Base-by-base conservation (phyloP, 2,113 vertebrate genomes). In the Neodontobutis hainanensis region DNA sequence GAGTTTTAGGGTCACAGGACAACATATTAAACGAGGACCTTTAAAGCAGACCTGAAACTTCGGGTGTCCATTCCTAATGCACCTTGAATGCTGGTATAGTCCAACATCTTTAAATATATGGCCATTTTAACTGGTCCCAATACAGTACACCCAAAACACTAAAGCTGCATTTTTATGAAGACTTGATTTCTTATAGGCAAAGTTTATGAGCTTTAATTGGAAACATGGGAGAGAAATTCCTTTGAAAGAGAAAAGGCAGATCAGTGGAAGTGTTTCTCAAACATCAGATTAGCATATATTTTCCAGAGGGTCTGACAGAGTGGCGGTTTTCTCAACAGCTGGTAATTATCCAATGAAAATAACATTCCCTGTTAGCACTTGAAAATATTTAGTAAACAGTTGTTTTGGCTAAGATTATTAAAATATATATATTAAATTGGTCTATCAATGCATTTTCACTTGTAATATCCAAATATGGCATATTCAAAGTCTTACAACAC, bases 161-260 rank as follows among this genome's bases (percentile, higher is more conserved):
- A 4, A 0, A 3, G 59, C 6, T 5, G 16, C 14, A 59, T 68
- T 57, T 67, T 19, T 16, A 36, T 61, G 34, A 57, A 59, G 50
- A 34, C 32, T 58, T 11, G 58, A 65, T n/a, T 59, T 61, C 77
- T 65, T 43, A 70, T 47, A 74, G 70, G 14, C 36, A 35, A 68
- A 32, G 14, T 42, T 27, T 65, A 40, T 43, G 56, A 67, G 48
- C 61, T 80, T 86, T 86, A 85, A 89, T 80, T 85, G 79, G 72
- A 77, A 85, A 50, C 32, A 12, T 58, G 50, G 66, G 69, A 82
- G 50, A 74, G 70, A 60, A 65, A 69, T 45, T 64, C 65, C 70
- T 81, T 59, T 68, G 60, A 66, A 68, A 50, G 59, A 76, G 59
- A 75, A 78, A 81, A 77, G 19, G 55, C 77, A 78, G 60, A 80